These are phyloP conservation scores for Ptychobarbus kaznakovi DNA, from an alignment of 2,797 vertebrate species.

Conservation along the genomic window DNA sequence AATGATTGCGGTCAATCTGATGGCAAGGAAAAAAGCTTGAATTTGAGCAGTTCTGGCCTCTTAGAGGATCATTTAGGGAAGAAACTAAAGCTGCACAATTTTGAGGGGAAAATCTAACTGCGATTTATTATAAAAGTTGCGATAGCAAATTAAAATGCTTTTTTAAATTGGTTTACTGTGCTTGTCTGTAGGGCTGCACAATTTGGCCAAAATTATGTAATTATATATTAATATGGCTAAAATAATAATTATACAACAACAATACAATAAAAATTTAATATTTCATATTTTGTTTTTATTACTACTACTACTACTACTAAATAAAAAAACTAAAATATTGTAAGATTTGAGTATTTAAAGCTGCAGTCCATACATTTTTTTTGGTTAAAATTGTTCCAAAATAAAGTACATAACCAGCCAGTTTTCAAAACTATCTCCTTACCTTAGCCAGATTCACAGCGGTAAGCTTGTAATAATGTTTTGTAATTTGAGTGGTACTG, in stretches of 20 bases:
- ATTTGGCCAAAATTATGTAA: neutral
- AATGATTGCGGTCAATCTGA: slow-evolving; percentile 57
- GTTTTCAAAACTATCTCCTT: too few species aligned
- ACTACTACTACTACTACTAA: too few species aligned
- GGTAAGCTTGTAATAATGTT: too few species aligned
- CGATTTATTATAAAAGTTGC: neutral
- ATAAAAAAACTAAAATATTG: too few species aligned
- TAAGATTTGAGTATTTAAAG: too few species aligned
- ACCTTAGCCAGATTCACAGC: too few species aligned
- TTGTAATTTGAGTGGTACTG: too few species aligned
- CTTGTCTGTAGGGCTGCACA: neutral
- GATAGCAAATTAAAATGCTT: neutral
- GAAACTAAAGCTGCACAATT: neutral
- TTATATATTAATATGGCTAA: neutral
- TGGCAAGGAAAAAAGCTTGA: slow-evolving; percentile 55
- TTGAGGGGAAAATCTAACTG: neutral
- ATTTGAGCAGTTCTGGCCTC: slow-evolving; percentile 60
- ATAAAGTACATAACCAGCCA: too few species aligned
- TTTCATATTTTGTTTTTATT: too few species aligned
- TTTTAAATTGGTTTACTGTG: neutral
- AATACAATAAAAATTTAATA: neutral
- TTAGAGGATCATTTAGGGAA: slow-evolving; percentile 39
- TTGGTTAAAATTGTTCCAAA: too few species aligned
- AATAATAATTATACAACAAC: neutral
- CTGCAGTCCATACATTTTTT: too few species aligned